phyloP scores from a whole-genome alignment of 2,888 invertebrate species.

The Drosophila tripunctata region DNA sequence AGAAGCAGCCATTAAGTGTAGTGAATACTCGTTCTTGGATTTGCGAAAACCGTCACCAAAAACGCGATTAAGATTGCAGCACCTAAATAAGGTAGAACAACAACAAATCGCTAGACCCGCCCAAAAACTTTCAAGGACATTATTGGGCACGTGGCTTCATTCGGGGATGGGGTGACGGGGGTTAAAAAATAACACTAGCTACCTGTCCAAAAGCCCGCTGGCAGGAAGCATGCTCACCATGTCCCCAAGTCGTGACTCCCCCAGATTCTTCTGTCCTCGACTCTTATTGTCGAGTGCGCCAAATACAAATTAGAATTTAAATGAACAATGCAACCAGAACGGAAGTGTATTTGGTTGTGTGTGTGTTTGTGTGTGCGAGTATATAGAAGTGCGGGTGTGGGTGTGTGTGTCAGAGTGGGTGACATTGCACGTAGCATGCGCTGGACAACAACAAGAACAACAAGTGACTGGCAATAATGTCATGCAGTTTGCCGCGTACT shows the following conservation, averaged over 20 bases:
- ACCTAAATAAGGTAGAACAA: constrained; percentile 33
- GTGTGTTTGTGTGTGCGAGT: constrained; percentile 23
- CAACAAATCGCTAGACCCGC: constrained; percentile 53
- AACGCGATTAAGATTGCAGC: constrained; percentile 59
- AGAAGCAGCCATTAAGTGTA: constrained; percentile 33
- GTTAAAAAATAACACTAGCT: constrained; percentile 1
- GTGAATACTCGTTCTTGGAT: constrained; percentile 8
- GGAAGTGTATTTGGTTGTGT: constrained; percentile 59
- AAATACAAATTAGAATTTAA: constrained; percentile 81
- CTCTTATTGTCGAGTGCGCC: constrained; percentile 63
- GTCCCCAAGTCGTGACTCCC: constrained; percentile 39
- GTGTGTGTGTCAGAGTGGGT: constrained; percentile 43
- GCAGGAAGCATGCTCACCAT: constrained; percentile 58
- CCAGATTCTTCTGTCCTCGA: constrained; percentile 41
- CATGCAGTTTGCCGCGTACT: constrained; percentile 69
- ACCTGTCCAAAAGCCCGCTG: constrained; percentile 53
- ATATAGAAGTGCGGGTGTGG: constrained; percentile 23
- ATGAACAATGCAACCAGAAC: constrained; percentile 76
- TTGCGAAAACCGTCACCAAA: constrained; percentile 35
- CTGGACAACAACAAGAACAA: constrained; percentile 39
- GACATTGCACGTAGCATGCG: constrained; percentile 64
- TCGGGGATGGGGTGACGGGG: background rate
- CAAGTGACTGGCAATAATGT: constrained; percentile 64
- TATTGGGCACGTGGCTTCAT: constrained; percentile 56
- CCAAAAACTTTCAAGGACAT: constrained; percentile 70